These are phyloP conservation scores for Amyelois transitella DNA, from an alignment of 1,140 invertebrate genomes.

Conservation along the genomic window DNA sequence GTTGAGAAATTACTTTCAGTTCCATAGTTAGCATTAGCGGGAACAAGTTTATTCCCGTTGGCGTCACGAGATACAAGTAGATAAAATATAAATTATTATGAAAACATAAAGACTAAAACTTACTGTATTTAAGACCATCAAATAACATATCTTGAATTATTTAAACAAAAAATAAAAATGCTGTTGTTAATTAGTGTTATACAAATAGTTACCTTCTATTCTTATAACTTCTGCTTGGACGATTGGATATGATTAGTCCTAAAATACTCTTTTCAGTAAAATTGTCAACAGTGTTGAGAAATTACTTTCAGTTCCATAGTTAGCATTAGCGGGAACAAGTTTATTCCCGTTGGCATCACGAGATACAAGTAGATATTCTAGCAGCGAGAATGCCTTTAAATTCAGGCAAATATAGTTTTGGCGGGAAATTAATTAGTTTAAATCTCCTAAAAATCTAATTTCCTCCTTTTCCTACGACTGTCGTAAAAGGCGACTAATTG, in stretches of 20 bases:
- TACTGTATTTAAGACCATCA: background rate
- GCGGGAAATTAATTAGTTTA: no score
- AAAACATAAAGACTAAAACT: background rate
- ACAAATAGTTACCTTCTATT: no score
- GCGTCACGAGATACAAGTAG: background rate
- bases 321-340: background rate
- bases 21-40: background rate
- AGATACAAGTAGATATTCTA: no score
- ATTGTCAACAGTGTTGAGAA: background rate
- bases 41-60: background rate
- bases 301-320: background rate
- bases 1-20: conserved; percentile 1
- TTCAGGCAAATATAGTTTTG: no score
- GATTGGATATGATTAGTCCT: background rate
- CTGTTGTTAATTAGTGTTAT: no score
- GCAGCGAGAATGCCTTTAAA: no score
- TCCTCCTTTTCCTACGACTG: no score
- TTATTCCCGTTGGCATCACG: background rate
- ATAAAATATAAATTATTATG: background rate
- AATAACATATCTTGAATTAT: background rate
- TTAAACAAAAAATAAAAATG: no score
- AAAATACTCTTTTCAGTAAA: background rate
- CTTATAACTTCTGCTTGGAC: no score
- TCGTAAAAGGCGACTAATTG: no score
- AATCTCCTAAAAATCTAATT: no score